A percentile compares a stretch with the other conserved stretches of the same genome.
phyloP scores from a whole-genome alignment of 2,888 invertebrate species.

The Globia sparganii region DNA sequence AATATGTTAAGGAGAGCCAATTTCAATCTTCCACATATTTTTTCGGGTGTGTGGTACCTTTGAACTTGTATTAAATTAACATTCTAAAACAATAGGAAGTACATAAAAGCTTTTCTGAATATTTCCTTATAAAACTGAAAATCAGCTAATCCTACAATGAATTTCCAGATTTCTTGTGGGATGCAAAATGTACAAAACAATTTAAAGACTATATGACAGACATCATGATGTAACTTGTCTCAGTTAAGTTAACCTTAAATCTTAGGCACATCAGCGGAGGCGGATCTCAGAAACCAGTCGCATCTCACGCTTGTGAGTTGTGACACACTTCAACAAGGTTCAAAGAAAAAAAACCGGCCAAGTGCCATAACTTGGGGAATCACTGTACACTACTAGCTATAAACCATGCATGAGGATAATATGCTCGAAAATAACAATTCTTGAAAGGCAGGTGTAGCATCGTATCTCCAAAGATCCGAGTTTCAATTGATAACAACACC shows the following conservation, averaged over 20 bases:
- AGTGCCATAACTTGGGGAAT: conserved; percentile 20
- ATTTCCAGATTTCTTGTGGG: conserved; percentile 6
- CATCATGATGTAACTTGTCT: conserved; percentile 70
- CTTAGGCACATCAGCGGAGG: conserved; percentile 72
- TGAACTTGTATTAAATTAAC: background rate
- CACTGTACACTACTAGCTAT: conserved; percentile 15
- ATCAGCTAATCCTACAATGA: background rate
- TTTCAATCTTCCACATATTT: background rate
- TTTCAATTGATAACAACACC: background rate
- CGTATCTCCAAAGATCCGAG: background rate
- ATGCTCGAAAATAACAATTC: background rate
- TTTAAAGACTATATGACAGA: conserved; percentile 52
- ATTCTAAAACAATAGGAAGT: background rate
- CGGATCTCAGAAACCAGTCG: conserved; percentile 81
- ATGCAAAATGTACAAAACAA: conserved; percentile 29
- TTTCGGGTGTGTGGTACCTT: background rate
- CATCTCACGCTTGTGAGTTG: conserved; percentile 77
- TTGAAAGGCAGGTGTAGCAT: background rate
- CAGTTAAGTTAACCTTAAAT: conserved; percentile 72
- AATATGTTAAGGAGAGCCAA: background rate
- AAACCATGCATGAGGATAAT: conserved; percentile 24
- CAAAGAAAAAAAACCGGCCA: conserved; percentile 64
- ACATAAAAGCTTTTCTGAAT: background rate
- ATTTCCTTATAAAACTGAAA: background rate
- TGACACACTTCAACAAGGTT: conserved; percentile 83